Evolutionary conservation across 2,797 vertebrate genomes (phyloP), one percentile per base, ranked within the genome.

Genomic region (Pterois miles): DNA sequence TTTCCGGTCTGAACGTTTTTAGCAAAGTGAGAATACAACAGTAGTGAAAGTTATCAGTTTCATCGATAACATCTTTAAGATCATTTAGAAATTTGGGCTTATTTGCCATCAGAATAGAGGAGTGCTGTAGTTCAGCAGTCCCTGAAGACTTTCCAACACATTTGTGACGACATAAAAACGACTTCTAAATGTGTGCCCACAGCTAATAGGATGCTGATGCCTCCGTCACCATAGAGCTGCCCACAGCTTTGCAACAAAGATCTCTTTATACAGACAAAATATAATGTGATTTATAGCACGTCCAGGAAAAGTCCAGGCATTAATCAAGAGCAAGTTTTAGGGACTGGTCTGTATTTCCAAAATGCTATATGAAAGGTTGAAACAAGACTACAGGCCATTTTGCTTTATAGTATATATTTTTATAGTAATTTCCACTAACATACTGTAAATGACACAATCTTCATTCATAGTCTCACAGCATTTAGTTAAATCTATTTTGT

Each of bases 171-270:
- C 60, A 23, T 7, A 38, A 63, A 71, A 79, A 57, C 33, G 87
- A 89, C 83, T 87, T 92, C 89, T 22, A 58, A 79, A 66, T 71
- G 50, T 75, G 27, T 27, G 50, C 56, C 59, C 25, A 4, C 18
- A 56, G 74, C 33, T 46, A 83, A 86, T 74, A 82, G 43, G 86
- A 91, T 81, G 69, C 80, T 52, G 83, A 69, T 74, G 78, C 33
- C 70, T 78, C 54, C 65, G 72, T 76, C 58, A 1, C 59, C 43
- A 59, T 25, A 31, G 65, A 71, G 50, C 16, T 20, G 8, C 48
- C 5, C 3, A 8, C 25, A 48, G 46, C 66, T 31, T 31, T 73
- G 22, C 18, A 69, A 93, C 91, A 93, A 94, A 83, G 78, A 80
- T 3, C 12, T 66, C 89, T 86, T 92, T 88, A 76, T 90, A 6